Percentiles rank a stretch among this genome's conserved stretches.
Conservation (phyloP, 2,797 vertebrate genomes). For the Sebastes itinus region DNA sequence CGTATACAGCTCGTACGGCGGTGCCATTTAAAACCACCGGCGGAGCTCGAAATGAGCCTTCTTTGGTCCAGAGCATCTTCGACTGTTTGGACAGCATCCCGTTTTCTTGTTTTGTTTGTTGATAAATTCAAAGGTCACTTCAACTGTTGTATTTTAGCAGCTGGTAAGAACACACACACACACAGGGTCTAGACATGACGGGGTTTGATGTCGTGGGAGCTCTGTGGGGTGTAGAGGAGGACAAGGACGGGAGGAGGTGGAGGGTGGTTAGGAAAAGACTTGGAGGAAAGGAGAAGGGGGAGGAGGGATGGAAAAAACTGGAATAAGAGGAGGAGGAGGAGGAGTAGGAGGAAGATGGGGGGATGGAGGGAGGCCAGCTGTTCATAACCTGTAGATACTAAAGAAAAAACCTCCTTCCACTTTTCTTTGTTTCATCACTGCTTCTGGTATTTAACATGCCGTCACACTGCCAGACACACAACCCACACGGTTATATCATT, state of each 20-base stretch:
- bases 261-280: background rate
- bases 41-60: no score
- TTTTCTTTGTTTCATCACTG: background rate
- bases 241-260: background rate
- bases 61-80: no score
- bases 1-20: no score
- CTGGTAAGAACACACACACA: constrained; percentile 57
- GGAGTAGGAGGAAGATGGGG: no score
- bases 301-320: background rate
- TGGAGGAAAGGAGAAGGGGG: background rate
- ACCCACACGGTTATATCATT: no score
- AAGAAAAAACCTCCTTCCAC: background rate
- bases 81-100: constrained; percentile 9
- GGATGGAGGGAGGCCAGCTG: constrained; percentile 23
- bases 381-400: background rate
- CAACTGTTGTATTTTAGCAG: constrained; percentile 66
- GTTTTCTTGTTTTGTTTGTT: constrained; percentile 34
- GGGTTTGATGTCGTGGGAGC: constrained; percentile 73
- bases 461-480: no score
- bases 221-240: constrained; percentile 45
- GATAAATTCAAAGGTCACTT: constrained; percentile 49
- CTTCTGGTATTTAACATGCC: no score
- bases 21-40: no score
- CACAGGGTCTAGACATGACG: constrained; percentile 42
- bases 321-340: no score